Base-by-base conservation (phyloP, 92 coral and sea anemone genomes). In the Palythoa heliodiscus region DNA sequence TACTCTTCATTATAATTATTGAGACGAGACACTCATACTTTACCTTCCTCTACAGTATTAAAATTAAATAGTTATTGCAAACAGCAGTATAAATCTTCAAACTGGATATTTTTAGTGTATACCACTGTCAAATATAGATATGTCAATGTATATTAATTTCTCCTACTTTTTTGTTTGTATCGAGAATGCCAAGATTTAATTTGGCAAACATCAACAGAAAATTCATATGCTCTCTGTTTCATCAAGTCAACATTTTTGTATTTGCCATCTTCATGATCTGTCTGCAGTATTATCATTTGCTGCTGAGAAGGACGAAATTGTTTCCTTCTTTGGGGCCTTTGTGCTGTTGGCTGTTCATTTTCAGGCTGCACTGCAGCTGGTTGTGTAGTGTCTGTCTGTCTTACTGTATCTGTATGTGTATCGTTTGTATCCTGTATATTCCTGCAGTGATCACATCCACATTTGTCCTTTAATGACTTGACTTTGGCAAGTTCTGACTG, bases 121-220 rank as follows among this genome's bases (percentile, higher is more conserved):
- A 43, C 7, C 48, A 43, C 48, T 43, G 7, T 43, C 48, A 43
- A 43, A 4, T 43, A 43, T 43, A 43, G n/a, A n/a, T n/a, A n/a
- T 43, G 48, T 43, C 48, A 43, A 43, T 43, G 48, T 43, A 7
- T 43, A 43, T 43, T 43, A 43, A 43, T 43, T 43, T 43, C 48
- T 43, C 73, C 52, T 73, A 39, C 22, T 61, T 55, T 83, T 71
- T 83, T 61, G 70, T 63, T 67, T 75, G 54, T 60, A 68, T 23
- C 91, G 83, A 23, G 52, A 77, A 66, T 88, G 87, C 87, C 91
- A 88, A 39, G 66, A 66, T 14, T 71, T 61, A 3, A 88, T 88
- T 52, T 88, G 87, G 50, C 78, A 12, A 22, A 83, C 20, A 48
- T 83, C 63, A 43, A 82, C 88, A 50, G 71, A 82, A 82, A 88